phyloP scores from a whole-genome alignment of 2,888 invertebrate species.

The Chironomus tentans region DNA sequence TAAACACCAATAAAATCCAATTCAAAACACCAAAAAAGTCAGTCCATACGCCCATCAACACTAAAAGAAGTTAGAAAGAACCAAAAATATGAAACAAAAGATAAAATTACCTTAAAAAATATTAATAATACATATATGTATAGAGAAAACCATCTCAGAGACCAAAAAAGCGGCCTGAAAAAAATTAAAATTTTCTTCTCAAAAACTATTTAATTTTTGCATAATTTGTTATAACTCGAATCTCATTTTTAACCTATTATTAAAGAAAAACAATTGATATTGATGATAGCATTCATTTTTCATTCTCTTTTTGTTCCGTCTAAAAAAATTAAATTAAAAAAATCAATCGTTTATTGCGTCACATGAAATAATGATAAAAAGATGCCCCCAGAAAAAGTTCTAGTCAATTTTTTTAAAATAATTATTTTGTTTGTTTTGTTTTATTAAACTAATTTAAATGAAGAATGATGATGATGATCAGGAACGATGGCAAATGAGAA shows the following conservation, averaged over 20 bases:
- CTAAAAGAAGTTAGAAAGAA: background rate
- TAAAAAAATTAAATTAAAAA: background rate
- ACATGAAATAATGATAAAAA: background rate
- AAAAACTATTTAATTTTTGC: background rate
- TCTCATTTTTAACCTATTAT: background rate
- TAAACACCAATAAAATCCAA: no score
- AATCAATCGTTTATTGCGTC: background rate
- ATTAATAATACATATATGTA: background rate
- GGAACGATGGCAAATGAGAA: background rate
- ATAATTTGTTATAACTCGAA: background rate
- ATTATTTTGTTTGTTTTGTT: conserved; percentile 24
- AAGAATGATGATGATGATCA: background rate
- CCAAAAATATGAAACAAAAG: background rate
- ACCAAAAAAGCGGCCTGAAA: conserved; percentile 5
- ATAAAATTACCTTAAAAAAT: background rate
- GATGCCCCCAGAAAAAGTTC: conserved; percentile 4
- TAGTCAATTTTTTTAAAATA: conserved; percentile 22
- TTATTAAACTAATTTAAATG: conserved; percentile 13
- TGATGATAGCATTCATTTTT: no score
- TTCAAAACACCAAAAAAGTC: no score
- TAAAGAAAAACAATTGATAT: background rate
- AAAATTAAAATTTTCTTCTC: background rate
- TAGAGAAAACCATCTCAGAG: background rate
- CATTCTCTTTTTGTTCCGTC: no score
- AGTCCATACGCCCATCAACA: no score